A percentile compares a stretch with the other conserved stretches of the same genome.
These are phyloP conservation scores for Dysmachus trigonus DNA, from an alignment of 2,888 invertebrate genomes.

Conservation along the genomic window DNA sequence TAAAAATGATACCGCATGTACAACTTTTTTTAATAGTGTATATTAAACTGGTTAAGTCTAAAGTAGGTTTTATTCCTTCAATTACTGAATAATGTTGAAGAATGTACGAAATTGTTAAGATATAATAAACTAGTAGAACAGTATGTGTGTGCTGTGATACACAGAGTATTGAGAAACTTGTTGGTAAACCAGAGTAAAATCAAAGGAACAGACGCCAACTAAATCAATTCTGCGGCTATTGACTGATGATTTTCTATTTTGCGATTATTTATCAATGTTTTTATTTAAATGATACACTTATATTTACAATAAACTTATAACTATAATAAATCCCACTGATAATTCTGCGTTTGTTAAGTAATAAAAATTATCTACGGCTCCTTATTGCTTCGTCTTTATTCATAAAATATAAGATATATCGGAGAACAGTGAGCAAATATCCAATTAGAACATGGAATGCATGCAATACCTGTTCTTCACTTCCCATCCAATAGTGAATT, in stretches of 20 bases:
- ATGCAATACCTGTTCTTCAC: not conserved
- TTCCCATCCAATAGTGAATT: not conserved
- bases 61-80: slow-evolving; percentile 24
- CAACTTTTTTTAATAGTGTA: slow-evolving; percentile 42
- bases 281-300: not conserved
- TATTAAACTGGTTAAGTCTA: slow-evolving; percentile 41
- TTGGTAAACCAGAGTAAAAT: not conserved
- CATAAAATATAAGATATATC: not conserved
- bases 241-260: not conserved
- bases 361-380: not conserved
- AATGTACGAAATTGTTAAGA: slow-evolving; percentile 10
- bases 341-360: not conserved
- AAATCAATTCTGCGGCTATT: not conserved
- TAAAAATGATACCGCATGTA: slow-evolving; percentile 40
- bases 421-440: not conserved
- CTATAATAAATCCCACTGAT: not conserved
- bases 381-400: not conserved
- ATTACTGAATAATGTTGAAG: not conserved
- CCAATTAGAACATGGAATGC: not conserved
- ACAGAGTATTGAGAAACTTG: not conserved
- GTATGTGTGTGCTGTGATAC: not conserved
- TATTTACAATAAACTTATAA: not conserved
- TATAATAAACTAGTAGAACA: slow-evolving; percentile 8
- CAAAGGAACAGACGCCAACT: not conserved
- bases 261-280: not conserved